Base-by-base conservation (phyloP, 2,113 vertebrate species). In the Cyprinodon brontotheroides region DNA sequence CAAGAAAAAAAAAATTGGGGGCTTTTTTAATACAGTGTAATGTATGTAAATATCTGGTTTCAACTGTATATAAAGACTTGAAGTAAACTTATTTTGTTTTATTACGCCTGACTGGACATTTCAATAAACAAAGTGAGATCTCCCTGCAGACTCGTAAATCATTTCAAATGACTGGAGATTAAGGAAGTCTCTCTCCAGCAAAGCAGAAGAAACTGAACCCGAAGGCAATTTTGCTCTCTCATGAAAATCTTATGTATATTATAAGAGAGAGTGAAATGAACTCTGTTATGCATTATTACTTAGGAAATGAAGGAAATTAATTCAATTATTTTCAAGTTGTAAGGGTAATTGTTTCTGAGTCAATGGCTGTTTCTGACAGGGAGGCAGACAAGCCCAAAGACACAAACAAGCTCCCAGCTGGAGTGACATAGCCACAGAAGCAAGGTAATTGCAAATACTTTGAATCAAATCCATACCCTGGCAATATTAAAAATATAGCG, bases 271-370 rank as follows among this genome's bases (percentile, higher is more conserved):
- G 15, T 68, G 71, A 80, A 79, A 67, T 63, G 40, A 87, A 87
- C 77, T 84, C 67, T 75, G 90, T 80, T 89, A 79, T 89, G 89
- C 90, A 68, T 93, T 94, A 92, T 90, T 92, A 90, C 87, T 87
- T 89, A 89, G 87, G 91, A 92, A 94, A 91, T 94, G 91, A 91
- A 89, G 89, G 86, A 90, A 92, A 94, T 93, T 91, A 94, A 93
- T 93, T 92, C 81, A 93, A 93, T 93, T 92, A 92, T 93, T 89
- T 91, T 92, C 85, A 91, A 93, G 92, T 91, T 89, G 90, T 92
- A 84, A 90, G 92, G 89, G 89, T 92, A 94, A 94, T 92, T 93
- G 93, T 93, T 94, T 93, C 86, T 91, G 91, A 93, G 89, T 92
- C 92, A 92, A 87, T 92, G 92, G 89, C 77, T 91, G 83, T 82